Evolutionary conservation across 2,113 vertebrate genomes (phyloP).

Genomic region (Odocoileus hemionus): DNA sequence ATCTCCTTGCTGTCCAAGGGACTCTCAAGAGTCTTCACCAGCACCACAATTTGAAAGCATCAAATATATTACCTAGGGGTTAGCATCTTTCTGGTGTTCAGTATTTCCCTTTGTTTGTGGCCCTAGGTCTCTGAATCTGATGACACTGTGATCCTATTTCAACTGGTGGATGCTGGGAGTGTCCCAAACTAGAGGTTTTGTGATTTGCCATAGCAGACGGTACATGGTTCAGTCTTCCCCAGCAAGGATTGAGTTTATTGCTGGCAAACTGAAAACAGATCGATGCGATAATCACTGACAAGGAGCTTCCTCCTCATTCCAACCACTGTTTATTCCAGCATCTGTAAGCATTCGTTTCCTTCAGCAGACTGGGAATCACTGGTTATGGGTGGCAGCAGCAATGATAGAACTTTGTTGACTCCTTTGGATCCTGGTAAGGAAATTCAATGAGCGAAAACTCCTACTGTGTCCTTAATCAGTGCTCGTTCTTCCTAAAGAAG

Average conservation of each 20-base stretch:
- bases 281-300: neutral
- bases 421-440: neutral
- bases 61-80: neutral
- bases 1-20: neutral
- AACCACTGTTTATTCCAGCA: neutral
- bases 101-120: neutral
- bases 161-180: neutral
- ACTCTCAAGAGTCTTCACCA: neutral
- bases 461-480: neutral
- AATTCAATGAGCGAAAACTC: neutral
- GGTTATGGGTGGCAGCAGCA: neutral
- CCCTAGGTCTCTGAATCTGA: neutral
- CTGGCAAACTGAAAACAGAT: neutral
- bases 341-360: neutral
- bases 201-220: neutral
- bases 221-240: neutral
- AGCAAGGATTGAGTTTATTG: neutral
- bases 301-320: neutral
- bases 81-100: neutral
- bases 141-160: neutral
- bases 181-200: neutral
- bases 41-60: neutral
- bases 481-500: neutral
- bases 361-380: neutral
- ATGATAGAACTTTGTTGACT: neutral